Percentiles rank a stretch among this genome's conserved stretches.
Evolutionary conservation across 2,888 invertebrate genomes (phyloP).

Genomic region (Sphecodes monilicornis): DNA sequence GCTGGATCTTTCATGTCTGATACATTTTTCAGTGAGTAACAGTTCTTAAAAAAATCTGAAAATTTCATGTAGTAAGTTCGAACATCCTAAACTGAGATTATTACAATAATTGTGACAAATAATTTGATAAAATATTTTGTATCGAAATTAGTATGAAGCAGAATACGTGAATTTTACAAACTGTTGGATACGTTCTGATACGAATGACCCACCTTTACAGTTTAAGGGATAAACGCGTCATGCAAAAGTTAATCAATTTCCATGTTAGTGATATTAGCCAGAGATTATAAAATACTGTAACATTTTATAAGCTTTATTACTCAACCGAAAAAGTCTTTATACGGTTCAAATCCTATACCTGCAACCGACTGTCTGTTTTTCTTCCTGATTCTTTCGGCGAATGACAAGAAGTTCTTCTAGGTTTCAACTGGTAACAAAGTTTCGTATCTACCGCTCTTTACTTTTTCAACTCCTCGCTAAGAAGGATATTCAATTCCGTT

Average conservation of each 20-base stretch:
- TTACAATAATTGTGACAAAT: too few relatives aligned
- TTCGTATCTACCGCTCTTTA: constrained; percentile 11
- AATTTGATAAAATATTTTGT: too few relatives aligned
- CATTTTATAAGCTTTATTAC: neutral
- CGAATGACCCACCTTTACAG: too few relatives aligned
- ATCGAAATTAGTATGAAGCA: too few relatives aligned
- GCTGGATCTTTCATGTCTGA: too few relatives aligned
- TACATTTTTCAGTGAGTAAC: too few relatives aligned
- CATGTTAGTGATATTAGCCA: neutral
- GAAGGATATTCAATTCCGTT: constrained; percentile 36
- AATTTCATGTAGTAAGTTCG: too few relatives aligned
- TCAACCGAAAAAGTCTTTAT: neutral
- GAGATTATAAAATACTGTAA: neutral
- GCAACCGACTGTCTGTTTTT: neutral
- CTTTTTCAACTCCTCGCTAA: constrained; percentile 9
- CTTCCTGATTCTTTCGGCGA: constrained; percentile 6
- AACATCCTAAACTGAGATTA: too few relatives aligned
- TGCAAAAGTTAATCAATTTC: neutral
- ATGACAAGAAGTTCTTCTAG: neutral
- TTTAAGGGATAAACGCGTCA: too few relatives aligned
- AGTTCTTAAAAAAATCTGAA: too few relatives aligned
- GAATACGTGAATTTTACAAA: too few relatives aligned
- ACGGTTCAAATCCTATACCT: constrained; percentile 5
- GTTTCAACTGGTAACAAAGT: neutral
- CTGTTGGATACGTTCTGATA: too few relatives aligned